phyloP scores from a whole-genome alignment of 2,797 vertebrate species.

The Pygocentrus nattereri region DNA sequence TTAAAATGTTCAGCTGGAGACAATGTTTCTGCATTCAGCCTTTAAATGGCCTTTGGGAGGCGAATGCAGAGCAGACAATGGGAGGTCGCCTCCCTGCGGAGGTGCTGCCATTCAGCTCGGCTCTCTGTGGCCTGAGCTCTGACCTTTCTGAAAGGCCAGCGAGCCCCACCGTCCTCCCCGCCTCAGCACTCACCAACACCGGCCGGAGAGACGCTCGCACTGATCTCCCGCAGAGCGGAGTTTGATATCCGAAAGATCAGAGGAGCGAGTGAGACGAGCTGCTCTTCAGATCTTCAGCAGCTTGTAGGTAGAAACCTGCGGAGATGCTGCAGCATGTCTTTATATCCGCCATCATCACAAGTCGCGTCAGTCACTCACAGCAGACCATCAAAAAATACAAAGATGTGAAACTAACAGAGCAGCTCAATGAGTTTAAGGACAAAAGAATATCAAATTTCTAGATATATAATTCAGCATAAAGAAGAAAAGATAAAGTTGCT shows the following conservation, averaged over 20 bases:
- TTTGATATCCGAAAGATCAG: not conserved
- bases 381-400: too few species aligned
- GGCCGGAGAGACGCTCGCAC: not conserved
- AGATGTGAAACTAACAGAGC: too few species aligned
- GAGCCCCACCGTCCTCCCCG: not conserved
- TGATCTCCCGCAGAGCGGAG: not conserved
- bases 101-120: slow-evolving; percentile 33
- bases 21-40: slow-evolving; percentile 6
- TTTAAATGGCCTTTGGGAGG: slow-evolving; percentile 23
- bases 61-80: not conserved
- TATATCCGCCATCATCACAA: too few species aligned
- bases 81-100: slow-evolving; percentile 4
- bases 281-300: too few species aligned
- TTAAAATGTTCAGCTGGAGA: slow-evolving; percentile 17
- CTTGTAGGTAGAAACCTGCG: too few species aligned
- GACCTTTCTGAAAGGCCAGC: slow-evolving; percentile 40
- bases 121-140: not conserved
- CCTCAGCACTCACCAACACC: not conserved
- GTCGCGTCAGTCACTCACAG: too few species aligned
- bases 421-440: too few species aligned
- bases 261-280: too few species aligned
- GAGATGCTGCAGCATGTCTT: too few species aligned
- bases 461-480: too few species aligned
- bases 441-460: too few species aligned
- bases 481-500: too few species aligned